Evolutionary conservation across 2,797 vertebrate species (phyloP).

Genomic region (Florisuga fusca): DNA sequence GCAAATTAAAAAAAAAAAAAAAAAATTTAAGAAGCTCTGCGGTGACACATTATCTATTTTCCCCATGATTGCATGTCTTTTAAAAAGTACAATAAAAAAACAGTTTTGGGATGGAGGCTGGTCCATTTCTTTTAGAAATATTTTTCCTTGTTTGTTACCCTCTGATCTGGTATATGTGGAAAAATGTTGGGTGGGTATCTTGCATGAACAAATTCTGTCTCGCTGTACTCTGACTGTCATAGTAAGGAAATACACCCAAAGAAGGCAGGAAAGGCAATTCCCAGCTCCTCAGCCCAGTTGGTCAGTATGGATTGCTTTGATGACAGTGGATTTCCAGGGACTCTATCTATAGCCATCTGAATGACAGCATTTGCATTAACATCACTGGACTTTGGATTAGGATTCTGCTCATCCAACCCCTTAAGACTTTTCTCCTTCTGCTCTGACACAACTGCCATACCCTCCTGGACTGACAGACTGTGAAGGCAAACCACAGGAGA

Average conservation of each 20-base stretch:
- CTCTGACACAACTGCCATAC: neutral
- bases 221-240: neutral
- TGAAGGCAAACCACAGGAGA: neutral
- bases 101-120: neutral
- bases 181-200: neutral
- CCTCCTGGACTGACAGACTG: neutral
- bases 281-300: neutral
- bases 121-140: neutral
- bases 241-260: neutral
- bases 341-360: neutral
- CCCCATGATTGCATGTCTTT: neutral
- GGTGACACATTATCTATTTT: neutral
- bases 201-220: neutral
- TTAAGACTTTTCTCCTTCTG: neutral
- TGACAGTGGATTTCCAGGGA: neutral
- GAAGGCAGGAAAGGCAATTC: neutral
- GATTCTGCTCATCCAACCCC: neutral
- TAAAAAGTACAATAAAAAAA: neutral
- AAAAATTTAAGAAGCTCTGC: neutral
- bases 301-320: neutral
- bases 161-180: neutral
- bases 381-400: slow-evolving; percentile 1
- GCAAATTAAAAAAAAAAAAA: neutral
- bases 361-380: neutral
- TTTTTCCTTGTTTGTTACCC: neutral